phyloP scores from a whole-genome alignment of 1,140 invertebrate genomes.

The Cydia strobilella region DNA sequence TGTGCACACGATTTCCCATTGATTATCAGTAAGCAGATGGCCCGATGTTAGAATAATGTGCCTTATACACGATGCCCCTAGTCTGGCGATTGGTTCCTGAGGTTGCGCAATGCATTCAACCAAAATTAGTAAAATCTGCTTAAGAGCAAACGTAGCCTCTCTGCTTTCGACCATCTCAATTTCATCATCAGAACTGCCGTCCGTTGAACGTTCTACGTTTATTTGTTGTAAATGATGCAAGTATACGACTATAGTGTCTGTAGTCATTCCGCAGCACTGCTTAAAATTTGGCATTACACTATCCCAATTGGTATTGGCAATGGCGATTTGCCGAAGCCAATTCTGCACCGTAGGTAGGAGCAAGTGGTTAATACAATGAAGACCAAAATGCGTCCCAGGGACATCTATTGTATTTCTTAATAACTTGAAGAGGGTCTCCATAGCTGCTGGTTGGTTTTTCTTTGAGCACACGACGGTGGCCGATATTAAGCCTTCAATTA shows the following conservation, averaged over 20 bases:
- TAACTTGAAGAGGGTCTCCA: constrained; percentile 93
- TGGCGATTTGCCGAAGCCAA: constrained; percentile 90
- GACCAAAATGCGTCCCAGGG: constrained; percentile 91
- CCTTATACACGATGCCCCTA: constrained; percentile 96
- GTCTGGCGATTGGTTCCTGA: constrained; percentile 91
- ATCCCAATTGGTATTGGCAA: constrained; percentile 85
- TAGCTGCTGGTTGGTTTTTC: constrained; percentile 91
- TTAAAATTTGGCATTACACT: constrained; percentile 93
- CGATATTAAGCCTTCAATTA: constrained; percentile 93
- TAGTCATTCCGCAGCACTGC: constrained; percentile 94
- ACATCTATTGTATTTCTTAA: constrained; percentile 87
- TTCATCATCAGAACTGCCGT: constrained; percentile 64
- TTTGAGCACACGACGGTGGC: constrained; percentile 90
- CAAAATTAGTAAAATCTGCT: constrained; percentile 92
- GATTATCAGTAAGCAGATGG: constrained; percentile 87
- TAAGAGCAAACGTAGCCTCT: constrained; percentile 89
- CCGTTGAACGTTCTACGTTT: constrained; percentile 61
- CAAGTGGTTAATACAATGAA: constrained; percentile 94
- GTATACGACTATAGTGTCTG: constrained; percentile 94
- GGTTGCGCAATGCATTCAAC: constrained; percentile 95
- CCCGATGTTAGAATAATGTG: constrained; percentile 92
- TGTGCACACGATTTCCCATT: constrained; percentile 92
- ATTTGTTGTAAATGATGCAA: constrained; percentile 77
- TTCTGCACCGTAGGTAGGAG: constrained; percentile 93
- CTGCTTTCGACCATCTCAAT: constrained; percentile 76